Conservation (phyloP, 92 coral and sea anemone species). For the Epizoanthus rinbou region DNA sequence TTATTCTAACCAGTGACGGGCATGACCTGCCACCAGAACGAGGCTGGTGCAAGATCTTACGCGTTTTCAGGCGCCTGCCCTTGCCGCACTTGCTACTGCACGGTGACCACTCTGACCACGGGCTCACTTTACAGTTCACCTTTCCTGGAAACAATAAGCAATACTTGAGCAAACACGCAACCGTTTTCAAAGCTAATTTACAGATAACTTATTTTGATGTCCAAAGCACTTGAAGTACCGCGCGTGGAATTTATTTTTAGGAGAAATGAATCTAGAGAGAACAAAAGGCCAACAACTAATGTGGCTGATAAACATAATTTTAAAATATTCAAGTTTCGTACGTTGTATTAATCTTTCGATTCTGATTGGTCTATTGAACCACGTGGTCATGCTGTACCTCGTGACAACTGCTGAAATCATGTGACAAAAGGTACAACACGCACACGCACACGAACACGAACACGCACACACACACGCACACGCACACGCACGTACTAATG, state of each 20-base stretch:
- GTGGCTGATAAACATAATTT: too few species aligned
- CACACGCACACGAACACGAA: too few species aligned
- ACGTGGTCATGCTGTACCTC: too few species aligned
- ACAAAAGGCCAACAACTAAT: too few species aligned
- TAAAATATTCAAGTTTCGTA: too few species aligned
- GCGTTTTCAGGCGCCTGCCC: slow-evolving; percentile 73
- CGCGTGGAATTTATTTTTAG: too few species aligned
- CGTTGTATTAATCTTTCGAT: too few species aligned
- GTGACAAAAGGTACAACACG: too few species aligned
- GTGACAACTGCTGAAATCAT: too few species aligned
- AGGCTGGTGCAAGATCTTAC: slow-evolving; percentile 68
- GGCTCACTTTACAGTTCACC: slow-evolving; percentile 67
- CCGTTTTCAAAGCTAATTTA: neutral
- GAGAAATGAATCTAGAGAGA: too few species aligned
- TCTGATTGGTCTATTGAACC: too few species aligned
- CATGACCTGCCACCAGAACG: slow-evolving; percentile 61
- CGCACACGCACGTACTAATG: neutral
- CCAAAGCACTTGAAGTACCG: neutral
- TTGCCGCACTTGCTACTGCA: slow-evolving; percentile 75
- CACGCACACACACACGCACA: too few species aligned
- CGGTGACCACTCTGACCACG: slow-evolving; percentile 83
- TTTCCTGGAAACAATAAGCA: neutral
- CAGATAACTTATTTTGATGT: neutral
- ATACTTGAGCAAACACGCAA: neutral
- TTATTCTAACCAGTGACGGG: slow-evolving; percentile 57